Evolutionary conservation across 2,888 invertebrate species (phyloP).

Genomic region (Erebia ligea): DNA sequence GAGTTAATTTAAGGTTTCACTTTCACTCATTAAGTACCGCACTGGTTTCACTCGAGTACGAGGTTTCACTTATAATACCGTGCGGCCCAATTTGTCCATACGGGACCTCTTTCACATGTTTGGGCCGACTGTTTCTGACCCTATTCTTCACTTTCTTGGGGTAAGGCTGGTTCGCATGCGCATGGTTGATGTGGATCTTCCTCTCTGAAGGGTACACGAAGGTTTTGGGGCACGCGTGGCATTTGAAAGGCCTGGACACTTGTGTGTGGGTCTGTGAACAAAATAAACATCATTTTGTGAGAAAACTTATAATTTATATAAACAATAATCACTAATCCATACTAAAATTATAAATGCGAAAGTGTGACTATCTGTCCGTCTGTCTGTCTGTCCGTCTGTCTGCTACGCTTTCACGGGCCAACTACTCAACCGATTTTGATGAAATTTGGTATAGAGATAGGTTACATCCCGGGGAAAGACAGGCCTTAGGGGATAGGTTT

Average conservation of each 20-base stretch:
- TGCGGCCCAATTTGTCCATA: background rate
- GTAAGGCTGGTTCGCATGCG: constrained; percentile 17
- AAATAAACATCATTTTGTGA: background rate
- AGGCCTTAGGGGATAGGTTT: no score
- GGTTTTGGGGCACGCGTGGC: constrained; percentile 18
- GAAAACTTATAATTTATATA: background rate
- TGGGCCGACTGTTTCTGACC: constrained; percentile 7
- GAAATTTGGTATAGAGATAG: no score
- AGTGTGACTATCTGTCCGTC: no score
- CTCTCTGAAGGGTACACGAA: constrained; percentile 17
- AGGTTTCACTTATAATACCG: background rate
- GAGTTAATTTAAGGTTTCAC: background rate
- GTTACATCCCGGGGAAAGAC: no score
- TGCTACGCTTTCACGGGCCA: no score
- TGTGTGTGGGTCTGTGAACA: constrained; percentile 14
- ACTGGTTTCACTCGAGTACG: constrained; percentile 1
- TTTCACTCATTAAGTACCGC: constrained; percentile 3
- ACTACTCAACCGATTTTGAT: no score
- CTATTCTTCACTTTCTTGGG: constrained; percentile 11
- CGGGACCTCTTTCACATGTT: background rate
- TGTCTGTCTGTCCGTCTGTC: no score
- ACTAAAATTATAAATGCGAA: no score
- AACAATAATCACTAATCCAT: background rate
- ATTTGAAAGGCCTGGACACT: constrained; percentile 10
- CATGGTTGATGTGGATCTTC: constrained; percentile 17